A percentile compares a stretch with the other conserved stretches of the same genome.
These are phyloP conservation scores for Echiichthys vipera DNA, from an alignment of 2,797 vertebrate genomes.

Conservation along the genomic window DNA sequence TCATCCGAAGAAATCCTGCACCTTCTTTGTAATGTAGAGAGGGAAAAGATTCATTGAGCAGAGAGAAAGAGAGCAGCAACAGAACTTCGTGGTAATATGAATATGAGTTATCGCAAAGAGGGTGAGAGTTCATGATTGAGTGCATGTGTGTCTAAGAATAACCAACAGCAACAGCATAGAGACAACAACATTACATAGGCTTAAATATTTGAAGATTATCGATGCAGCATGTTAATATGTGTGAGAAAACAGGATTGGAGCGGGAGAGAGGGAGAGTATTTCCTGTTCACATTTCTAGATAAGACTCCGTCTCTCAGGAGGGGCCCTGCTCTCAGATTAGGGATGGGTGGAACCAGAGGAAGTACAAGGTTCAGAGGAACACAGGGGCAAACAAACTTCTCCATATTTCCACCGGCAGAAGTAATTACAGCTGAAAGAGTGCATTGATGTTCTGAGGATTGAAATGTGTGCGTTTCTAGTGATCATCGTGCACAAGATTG, in stretches of 20 bases:
- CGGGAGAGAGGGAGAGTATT: constrained; percentile 41
- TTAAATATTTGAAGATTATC: neutral
- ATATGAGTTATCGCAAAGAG: neutral
- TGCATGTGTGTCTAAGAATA: neutral
- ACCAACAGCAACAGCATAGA: neutral
- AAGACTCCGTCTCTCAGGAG: constrained; percentile 39
- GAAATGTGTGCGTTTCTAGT: constrained; percentile 22
- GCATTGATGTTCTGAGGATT: constrained; percentile 7
- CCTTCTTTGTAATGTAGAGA: neutral
- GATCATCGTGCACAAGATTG: constrained; percentile 12
- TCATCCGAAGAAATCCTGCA: constrained; percentile 14
- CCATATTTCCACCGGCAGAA: neutral
- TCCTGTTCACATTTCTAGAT: constrained; percentile 72
- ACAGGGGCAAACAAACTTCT: constrained; percentile 44
- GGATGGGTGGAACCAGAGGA: constrained; percentile 54
- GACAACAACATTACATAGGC: neutral
- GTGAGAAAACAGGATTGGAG: neutral
- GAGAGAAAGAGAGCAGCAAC: constrained; percentile 12
- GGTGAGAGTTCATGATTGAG: neutral
- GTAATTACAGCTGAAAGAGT: constrained; percentile 23
- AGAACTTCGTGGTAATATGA: neutral
- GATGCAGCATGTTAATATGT: neutral
- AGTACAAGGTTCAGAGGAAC: constrained; percentile 40
- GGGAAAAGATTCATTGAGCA: neutral
- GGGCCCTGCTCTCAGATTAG: constrained; percentile 41